Evolutionary conservation across 2,888 invertebrate species (phyloP).

Genomic region (Dysmachus trigonus): DNA sequence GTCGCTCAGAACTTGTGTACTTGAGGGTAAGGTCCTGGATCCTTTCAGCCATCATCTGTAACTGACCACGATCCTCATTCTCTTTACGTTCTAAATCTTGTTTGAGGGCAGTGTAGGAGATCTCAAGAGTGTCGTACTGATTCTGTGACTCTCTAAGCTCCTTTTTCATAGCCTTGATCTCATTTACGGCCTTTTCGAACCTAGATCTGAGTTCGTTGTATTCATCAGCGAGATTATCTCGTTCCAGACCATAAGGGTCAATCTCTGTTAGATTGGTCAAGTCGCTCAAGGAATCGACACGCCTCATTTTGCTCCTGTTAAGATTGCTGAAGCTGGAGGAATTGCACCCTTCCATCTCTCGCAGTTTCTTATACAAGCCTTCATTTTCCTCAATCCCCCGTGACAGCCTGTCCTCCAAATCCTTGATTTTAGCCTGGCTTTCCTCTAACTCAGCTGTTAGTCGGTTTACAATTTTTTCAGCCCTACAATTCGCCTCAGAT

Average conservation of each 20-base stretch:
- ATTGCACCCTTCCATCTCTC: conserved; percentile 73
- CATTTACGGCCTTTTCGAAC: conserved; percentile 83
- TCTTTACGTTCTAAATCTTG: conserved; percentile 77
- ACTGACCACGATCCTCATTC: conserved; percentile 73
- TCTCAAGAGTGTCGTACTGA: conserved; percentile 80
- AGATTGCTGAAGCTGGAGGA: conserved; percentile 61
- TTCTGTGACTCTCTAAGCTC: conserved; percentile 82
- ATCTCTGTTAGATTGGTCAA: conserved; percentile 82
- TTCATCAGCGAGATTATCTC: conserved; percentile 81
- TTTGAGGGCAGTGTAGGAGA: conserved; percentile 78
- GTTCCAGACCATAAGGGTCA: conserved; percentile 77
- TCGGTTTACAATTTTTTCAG: conserved; percentile 74
- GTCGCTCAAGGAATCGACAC: conserved; percentile 82
- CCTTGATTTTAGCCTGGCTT: conserved; percentile 68
- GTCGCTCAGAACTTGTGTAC: conserved; percentile 81
- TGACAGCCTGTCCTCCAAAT: conserved; percentile 67
- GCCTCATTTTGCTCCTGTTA: conserved; percentile 64
- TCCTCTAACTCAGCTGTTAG: conserved; percentile 75
- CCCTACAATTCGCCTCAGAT: conserved; percentile 75
- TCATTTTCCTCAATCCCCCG: conserved; percentile 83
- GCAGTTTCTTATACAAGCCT: conserved; percentile 73
- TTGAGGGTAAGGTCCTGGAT: conserved; percentile 86
- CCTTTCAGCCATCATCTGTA: conserved; percentile 81
- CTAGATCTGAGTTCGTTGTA: conserved; percentile 79
- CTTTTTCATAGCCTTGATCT: conserved; percentile 83